These are phyloP conservation scores for Chrysochloris asiatica DNA, from an alignment of 2,113 vertebrate species.

Conservation along the genomic window DNA sequence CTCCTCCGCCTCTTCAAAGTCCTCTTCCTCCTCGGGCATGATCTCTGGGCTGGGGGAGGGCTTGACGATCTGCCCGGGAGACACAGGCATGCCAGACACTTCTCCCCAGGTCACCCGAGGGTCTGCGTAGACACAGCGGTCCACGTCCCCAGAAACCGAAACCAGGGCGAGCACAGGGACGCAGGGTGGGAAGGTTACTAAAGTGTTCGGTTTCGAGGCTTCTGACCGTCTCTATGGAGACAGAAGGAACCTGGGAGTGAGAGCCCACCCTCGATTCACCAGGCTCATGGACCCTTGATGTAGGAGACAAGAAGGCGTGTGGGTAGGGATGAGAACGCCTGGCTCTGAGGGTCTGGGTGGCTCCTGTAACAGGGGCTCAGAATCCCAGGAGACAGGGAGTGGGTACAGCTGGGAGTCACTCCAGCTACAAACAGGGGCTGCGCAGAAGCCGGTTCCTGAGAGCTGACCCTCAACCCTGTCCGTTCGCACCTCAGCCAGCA, in stretches of 20 bases:
- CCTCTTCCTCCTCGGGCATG: background rate
- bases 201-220: too few relatives aligned
- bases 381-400: background rate
- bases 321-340: too few relatives aligned
- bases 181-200: too few relatives aligned
- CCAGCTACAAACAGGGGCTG: background rate
- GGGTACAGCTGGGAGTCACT: accelerated
- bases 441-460: accelerated
- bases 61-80: background rate
- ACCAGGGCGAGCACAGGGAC: accelerated
- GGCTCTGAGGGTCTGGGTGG: background rate
- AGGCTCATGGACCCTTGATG: too few relatives aligned
- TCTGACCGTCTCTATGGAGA: too few relatives aligned
- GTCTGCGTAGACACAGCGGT: background rate
- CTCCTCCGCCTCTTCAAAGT: background rate
- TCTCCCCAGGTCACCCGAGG: accelerated
- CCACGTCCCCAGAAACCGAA: accelerated
- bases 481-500: background rate
- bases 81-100: background rate
- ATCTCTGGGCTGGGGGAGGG: accelerated
- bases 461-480: too few relatives aligned
- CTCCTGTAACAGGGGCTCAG: background rate
- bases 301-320: too few relatives aligned
- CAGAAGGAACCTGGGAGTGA: too few relatives aligned
- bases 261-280: too few relatives aligned